Evolutionary conservation across 2,888 invertebrate genomes (phyloP), one percentile per base, ranked within the genome.

Genomic region (Heliconius ethilla): DNA sequence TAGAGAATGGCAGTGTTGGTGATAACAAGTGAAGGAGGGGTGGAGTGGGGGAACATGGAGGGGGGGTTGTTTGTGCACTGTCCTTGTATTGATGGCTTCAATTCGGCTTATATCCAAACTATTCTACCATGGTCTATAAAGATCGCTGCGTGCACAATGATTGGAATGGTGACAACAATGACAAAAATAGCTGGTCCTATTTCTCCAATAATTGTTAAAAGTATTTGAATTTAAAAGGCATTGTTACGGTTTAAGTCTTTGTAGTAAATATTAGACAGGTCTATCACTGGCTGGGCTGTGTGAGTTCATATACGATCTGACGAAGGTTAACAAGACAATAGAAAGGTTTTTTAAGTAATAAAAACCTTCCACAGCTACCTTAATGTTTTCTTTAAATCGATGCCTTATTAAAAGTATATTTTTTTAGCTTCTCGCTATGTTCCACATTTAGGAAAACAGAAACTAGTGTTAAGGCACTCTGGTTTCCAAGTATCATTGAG

Each of bases 1-100:
- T 69, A 22, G 67, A 45, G 25, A 69, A 40, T 67, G 40, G 25
- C 69, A 40, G n/a, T 67, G 40, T 9, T 69, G 7, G 40, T 69
- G 69, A 69, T 45, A 40, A 13, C 63, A 27, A 27, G 27, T 63
- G 27, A 27, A 25, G 55, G n/a, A n/a, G n/a, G n/a, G 15, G 13
- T 29, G 22, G 15, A 3, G 45, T 45, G 70, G n/a, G 1, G n/a
- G 22, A 9, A 3, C 18, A 27, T 33, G 27, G 27, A 25, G 45
- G 27, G 4, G 15, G 69, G 45, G n/a, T n/a, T 72, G 59, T 59
- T 72, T 72, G 55, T 72, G 25, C 59, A 59, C n/a, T 72, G 33
- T 72, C 72, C 59, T 72, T 72, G 72, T 72, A 59, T 72, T 72
- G 55, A 70, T 70, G 59, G 72, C 33, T 72, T 72, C 72, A 59